Evolutionary conservation across 1,140 invertebrate species (phyloP).

Genomic region (Tetramorium simillimum): DNA sequence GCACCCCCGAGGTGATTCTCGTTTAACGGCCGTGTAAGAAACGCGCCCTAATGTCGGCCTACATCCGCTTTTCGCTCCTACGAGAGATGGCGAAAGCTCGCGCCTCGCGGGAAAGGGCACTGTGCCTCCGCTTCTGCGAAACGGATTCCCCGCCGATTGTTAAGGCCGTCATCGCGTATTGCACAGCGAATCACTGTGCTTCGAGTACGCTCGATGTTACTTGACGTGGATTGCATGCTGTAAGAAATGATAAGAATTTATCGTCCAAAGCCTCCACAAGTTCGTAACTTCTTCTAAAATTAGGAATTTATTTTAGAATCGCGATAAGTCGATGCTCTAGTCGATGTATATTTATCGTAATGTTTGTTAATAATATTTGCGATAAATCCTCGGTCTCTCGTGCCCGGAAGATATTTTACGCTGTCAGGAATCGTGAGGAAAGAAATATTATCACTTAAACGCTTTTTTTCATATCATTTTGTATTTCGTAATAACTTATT

Average conservation of each 20-base stretch:
- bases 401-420: not conserved
- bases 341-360: not conserved
- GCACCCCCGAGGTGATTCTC: not conserved
- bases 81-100: conserved; percentile 16
- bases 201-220: not conserved
- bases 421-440: not conserved
- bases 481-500: not conserved
- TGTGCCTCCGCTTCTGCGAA: not conserved
- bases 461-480: not conserved
- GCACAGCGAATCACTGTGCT: not conserved
- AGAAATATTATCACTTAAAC: not conserved
- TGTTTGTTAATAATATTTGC: conserved; percentile 5
- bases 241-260: conserved; percentile 30
- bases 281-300: conserved; percentile 6
- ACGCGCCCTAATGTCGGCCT: conserved; percentile 29
- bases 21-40: conserved; percentile 37
- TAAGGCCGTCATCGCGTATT: not conserved
- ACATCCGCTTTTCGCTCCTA: conserved; percentile 39
- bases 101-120: not conserved
- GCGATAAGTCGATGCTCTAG: not conserved
- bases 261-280: not conserved
- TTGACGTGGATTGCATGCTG: not conserved
- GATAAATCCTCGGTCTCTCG: not conserved
- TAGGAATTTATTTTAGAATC: conserved; percentile 27
- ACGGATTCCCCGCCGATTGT: not conserved